Base-by-base conservation (phyloP, 2,888 invertebrate species). In the Drosophila neoperkinsi region DNA sequence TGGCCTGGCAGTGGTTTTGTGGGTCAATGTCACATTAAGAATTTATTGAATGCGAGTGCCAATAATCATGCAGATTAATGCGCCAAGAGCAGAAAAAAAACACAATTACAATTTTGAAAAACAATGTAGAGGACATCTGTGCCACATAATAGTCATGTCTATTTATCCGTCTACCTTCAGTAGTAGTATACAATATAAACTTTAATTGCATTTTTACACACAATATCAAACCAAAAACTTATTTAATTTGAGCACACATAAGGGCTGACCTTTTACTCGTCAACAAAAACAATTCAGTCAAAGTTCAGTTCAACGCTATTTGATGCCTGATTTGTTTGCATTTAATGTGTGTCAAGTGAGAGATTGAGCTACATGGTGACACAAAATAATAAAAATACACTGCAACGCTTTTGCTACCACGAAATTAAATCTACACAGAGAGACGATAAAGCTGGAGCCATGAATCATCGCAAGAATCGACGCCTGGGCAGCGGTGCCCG, bases 321-420 rank as follows among this genome's bases (percentile, higher is more conserved):
- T 77, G 67, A 86, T 82, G 84, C 77, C 69, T 64, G 61, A 80
- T 80, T 80, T 84, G 77, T 57, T 68, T 76, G 81, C 63, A 57
- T 68, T 59, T 58, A 53, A 25, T 49, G 30, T 56, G 41, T 50
- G n/a, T 11, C 25, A 55, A 36, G 49, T 34, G 38, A 36, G 51
- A 41, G n/a, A 38, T 63, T 70, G 67, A 72, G 73, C 77, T 77
- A 60, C 61, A n/a, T 56, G 71, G 66, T 90, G 88, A 85, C 83
- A 88, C 67, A 73, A 85, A 85, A 88, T 88, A 88, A 88, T 85
- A 88, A 80, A 88, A 76, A 80, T 88, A 88, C 78, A 79, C 77
- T 71, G 71, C 84, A 84, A 83, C 81, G 75, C 88, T 72, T 85
- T 77, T 72, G 43, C 70, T 70, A 77, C 75, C 75, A 49, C 61